A percentile compares a stretch with the other conserved stretches of the same genome.
Conservation (phyloP, 2,113 vertebrate genomes). For the Maccullochella peelii region DNA sequence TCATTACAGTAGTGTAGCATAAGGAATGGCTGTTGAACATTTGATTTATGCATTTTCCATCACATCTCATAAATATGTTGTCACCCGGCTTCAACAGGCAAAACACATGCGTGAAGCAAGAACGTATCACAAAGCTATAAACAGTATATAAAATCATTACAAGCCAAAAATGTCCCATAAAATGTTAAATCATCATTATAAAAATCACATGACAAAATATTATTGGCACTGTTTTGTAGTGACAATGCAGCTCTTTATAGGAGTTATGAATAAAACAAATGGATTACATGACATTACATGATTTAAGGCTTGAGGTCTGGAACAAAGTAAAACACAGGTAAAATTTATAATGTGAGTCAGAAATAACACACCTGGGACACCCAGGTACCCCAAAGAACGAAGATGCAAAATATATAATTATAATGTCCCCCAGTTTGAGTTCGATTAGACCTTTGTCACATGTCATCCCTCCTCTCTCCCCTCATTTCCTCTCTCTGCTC, state of each 20-base stretch:
- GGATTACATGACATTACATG: not conserved
- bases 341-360: not conserved
- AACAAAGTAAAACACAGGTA: not conserved
- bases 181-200: not conserved
- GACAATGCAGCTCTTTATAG: slow-evolving; percentile 5
- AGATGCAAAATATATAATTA: not conserved
- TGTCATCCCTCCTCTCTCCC: not conserved
- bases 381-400: not conserved
- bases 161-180: slow-evolving; percentile 11
- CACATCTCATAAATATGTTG: not conserved
- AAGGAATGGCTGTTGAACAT: slow-evolving; percentile 4
- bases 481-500: not conserved
- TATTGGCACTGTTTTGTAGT: slow-evolving; percentile 22
- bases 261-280: not conserved
- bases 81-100: not conserved
- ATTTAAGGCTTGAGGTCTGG: not conserved
- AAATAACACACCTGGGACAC: not conserved
- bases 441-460: not conserved
- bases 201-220: slow-evolving; percentile 23
- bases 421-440: not conserved
- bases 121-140: not conserved
- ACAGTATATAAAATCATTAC: not conserved
- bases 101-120: slow-evolving; percentile 1
- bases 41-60: slow-evolving; percentile 10
- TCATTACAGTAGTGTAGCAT: not conserved